phyloP scores from a whole-genome alignment of 2,797 vertebrate species.

The Artibeus lituratus region DNA sequence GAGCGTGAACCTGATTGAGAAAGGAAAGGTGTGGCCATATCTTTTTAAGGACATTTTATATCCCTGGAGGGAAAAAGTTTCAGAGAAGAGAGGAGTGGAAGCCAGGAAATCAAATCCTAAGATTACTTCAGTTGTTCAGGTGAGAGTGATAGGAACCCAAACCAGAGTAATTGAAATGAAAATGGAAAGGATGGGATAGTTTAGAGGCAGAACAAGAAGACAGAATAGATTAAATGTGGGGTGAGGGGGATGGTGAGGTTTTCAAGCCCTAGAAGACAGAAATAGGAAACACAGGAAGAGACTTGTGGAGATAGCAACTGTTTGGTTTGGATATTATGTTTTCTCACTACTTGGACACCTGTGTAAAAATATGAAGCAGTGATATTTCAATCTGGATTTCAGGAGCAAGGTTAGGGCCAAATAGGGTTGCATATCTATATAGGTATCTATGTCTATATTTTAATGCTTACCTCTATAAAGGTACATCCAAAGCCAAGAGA shows the following conservation, averaged over 20 bases:
- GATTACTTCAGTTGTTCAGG: background rate
- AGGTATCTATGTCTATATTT: background rate
- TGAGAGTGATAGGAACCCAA: background rate
- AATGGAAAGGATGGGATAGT: background rate
- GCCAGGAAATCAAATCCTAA: background rate
- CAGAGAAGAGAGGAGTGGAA: background rate
- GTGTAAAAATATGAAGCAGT: background rate
- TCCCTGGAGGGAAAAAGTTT: background rate
- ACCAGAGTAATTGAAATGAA: background rate
- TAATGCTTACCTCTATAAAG: background rate
- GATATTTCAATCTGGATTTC: background rate
- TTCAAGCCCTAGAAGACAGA: background rate
- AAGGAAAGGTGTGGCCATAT: background rate
- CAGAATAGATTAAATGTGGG: background rate
- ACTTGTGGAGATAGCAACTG: background rate
- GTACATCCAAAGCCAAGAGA: background rate
- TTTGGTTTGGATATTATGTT: background rate
- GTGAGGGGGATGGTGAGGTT: background rate
- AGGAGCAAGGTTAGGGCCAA: background rate
- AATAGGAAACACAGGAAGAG: background rate
- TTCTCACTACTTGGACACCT: background rate
- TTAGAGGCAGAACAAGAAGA: background rate
- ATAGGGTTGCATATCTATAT: background rate
- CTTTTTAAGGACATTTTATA: background rate
- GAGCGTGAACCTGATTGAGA: background rate